Percentiles rank a stretch among this genome's conserved stretches.
Conservation (phyloP, 2,113 vertebrate species). For the Acrocephalus kingi region DNA sequence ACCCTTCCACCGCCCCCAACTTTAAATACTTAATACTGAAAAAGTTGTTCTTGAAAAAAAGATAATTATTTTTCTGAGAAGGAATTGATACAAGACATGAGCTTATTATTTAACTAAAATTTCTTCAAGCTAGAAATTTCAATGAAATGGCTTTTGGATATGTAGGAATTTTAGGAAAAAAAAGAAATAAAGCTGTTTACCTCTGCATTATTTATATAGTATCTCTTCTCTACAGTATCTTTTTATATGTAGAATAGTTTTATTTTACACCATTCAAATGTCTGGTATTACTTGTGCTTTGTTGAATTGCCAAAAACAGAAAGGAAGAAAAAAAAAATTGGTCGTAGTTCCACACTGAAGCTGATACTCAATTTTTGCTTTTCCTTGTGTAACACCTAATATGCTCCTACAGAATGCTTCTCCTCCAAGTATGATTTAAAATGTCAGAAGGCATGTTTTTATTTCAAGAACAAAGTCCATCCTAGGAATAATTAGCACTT, state of each 20-base stretch:
- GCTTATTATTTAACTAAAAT: not conserved
- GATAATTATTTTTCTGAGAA: not conserved
- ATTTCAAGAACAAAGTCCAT: not conserved
- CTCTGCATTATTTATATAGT: not conserved
- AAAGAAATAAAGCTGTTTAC: not conserved
- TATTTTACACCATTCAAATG: not conserved
- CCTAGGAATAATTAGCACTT: not conserved
- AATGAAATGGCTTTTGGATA: not conserved
- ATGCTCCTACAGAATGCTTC: not conserved
- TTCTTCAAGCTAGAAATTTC: not conserved
- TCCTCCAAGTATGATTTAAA: not conserved
- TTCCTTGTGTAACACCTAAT: not conserved
- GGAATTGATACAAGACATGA: not conserved
- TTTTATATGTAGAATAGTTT: not conserved
- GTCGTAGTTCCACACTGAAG: not conserved
- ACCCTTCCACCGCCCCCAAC: fast-evolving
- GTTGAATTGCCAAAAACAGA: not conserved
- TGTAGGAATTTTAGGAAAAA: not conserved
- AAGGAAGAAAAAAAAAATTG: not conserved
- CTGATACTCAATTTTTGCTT: not conserved
- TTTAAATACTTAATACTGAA: not conserved
- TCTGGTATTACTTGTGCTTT: not conserved
- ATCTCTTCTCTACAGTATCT: not conserved
- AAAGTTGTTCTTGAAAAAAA: not conserved
- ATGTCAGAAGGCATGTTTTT: not conserved